Percentiles rank a stretch among this genome's conserved stretches.
Conservation (phyloP, 1,140 invertebrate species). For the Drosophila hydei region DNA sequence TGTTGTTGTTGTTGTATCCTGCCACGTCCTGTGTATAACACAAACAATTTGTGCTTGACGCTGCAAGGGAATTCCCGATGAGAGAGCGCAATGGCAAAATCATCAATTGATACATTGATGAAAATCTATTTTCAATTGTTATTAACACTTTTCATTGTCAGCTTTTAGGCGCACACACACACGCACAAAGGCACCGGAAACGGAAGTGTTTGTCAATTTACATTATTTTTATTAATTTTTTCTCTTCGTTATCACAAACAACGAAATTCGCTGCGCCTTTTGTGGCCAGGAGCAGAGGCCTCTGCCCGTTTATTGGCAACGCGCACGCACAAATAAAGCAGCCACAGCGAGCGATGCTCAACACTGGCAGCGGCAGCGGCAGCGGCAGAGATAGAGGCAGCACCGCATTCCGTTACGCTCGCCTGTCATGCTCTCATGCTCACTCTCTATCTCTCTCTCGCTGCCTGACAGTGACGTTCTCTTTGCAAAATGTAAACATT, state of each 20-base stretch:
- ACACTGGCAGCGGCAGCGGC: constrained; percentile 32
- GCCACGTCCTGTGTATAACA: constrained; percentile 70
- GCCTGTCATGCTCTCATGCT: not conserved
- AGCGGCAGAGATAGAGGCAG: constrained; percentile 30
- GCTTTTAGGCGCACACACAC: constrained; percentile 43
- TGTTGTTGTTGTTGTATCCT: constrained; percentile 39
- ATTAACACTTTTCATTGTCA: constrained; percentile 50
- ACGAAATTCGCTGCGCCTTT: constrained; percentile 53
- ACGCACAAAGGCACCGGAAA: constrained; percentile 8
- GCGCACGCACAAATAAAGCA: constrained; percentile 76
- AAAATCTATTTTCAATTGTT: constrained; percentile 26
- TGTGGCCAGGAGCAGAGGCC: constrained; percentile 54
- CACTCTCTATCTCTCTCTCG: not conserved
- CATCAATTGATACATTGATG: constrained; percentile 21
- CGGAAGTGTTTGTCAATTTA: constrained; percentile 30
- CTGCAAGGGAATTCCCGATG: constrained; percentile 59
- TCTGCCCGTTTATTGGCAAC: constrained; percentile 78
- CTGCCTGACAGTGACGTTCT: not conserved
- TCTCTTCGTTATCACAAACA: constrained; percentile 63
- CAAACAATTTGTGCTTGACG: constrained; percentile 64
- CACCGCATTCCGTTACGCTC: constrained; percentile 22
- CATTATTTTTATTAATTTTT: constrained; percentile 19
- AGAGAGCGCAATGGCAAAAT: constrained; percentile 7
- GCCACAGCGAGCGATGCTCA: constrained; percentile 45
- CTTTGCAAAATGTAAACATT: constrained; percentile 24